A percentile compares a stretch with the other conserved stretches of the same genome.
Conservation (phyloP, 2,888 invertebrate species). For the Spodoptera littoralis region DNA sequence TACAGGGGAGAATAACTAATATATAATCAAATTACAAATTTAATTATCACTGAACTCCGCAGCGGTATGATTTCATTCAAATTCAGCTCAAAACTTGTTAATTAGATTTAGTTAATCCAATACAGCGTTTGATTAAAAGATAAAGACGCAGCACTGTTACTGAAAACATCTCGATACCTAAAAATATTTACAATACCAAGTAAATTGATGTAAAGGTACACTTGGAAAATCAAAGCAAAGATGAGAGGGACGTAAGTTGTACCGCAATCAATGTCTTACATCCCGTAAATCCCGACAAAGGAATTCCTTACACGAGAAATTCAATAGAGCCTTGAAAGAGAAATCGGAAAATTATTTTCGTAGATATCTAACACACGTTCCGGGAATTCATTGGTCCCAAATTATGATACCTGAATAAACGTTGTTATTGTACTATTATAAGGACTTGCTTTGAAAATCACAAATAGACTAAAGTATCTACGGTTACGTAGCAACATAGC, state of each 20-base stretch:
- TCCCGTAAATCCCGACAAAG: slow-evolving; percentile 53
- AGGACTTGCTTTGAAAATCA: neutral
- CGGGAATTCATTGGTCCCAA: slow-evolving; percentile 29
- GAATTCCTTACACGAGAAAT: slow-evolving; percentile 46
- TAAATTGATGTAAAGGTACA: slow-evolving; percentile 23
- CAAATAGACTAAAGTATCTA: too few relatives aligned
- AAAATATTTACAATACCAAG: slow-evolving; percentile 8
- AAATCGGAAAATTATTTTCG: slow-evolving; percentile 53
- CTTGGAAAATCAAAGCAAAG: slow-evolving; percentile 27
- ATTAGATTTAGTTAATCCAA: slow-evolving; percentile 39
- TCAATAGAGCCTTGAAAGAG: slow-evolving; percentile 57
- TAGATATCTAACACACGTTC: slow-evolving; percentile 7
- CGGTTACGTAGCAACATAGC: too few relatives aligned
- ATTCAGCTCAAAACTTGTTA: slow-evolving; percentile 36
- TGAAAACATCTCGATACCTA: slow-evolving; percentile 12
- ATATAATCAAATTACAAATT: slow-evolving; percentile 45
- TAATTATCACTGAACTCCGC: slow-evolving; percentile 19
- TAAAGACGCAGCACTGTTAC: slow-evolving; percentile 17
- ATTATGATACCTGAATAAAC: slow-evolving; percentile 30
- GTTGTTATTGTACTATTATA: neutral
- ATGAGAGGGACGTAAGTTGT: slow-evolving; percentile 33
- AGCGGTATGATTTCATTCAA: slow-evolving; percentile 37
- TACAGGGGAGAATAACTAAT: slow-evolving; percentile 40
- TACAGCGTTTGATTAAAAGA: slow-evolving; percentile 25
- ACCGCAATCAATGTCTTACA: slow-evolving; percentile 52